Conservation (phyloP, 2,113 vertebrate species). For the Phoenicopterus ruber region DNA sequence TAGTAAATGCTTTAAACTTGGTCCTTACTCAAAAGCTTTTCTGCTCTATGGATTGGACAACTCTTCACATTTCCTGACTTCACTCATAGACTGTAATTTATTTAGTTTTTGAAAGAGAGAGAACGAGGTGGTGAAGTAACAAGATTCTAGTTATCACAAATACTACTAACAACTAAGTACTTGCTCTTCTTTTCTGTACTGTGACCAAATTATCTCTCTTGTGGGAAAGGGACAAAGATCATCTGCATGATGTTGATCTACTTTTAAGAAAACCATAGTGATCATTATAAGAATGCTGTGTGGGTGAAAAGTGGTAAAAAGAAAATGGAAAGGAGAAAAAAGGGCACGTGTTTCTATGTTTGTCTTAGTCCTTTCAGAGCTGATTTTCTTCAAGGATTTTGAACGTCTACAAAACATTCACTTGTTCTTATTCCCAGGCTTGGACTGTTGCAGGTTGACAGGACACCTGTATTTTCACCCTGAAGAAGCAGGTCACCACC, state of each 20-base stretch:
- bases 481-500: neutral
- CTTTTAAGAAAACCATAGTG: neutral
- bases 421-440: neutral
- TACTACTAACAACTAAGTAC: neutral
- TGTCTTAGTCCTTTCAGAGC: neutral
- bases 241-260: neutral
- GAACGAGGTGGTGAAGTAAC: neutral
- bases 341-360: neutral
- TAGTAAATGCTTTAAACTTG: neutral
- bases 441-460: neutral
- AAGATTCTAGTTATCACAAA: neutral
- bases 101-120: neutral
- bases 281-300: neutral
- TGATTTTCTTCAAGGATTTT: neutral
- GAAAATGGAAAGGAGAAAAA: neutral
- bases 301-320: neutral
- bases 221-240: neutral
- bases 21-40: neutral
- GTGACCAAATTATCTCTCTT: neutral
- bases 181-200: neutral
- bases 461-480: neutral
- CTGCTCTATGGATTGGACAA: neutral
- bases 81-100: neutral
- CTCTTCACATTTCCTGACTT: neutral
- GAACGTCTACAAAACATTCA: neutral